Evolutionary conservation across 2,888 invertebrate genomes (phyloP), one percentile per base, ranked within the genome.

Genomic region (Lasioglossum figueresi): DNA sequence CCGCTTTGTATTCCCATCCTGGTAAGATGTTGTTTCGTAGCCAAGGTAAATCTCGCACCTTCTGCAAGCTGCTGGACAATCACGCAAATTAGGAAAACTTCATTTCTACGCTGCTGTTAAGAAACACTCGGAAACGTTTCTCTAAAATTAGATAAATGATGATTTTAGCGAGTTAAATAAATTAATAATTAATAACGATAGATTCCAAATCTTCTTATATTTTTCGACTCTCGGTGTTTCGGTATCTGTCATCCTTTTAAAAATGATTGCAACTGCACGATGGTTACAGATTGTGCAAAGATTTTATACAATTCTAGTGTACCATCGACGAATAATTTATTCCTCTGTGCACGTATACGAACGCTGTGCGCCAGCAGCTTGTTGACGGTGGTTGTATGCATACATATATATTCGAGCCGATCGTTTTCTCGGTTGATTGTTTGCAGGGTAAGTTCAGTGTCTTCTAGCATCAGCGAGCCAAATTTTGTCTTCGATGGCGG

Each of bases 361-460:
- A 10, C 52, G n/a, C 68, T 12, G 23, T 34, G 34, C 23, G 40
- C 40, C 70, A 40, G 70, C 40, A 70, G 23, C 40, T 23, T n/a
- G 12, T 12, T 12, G 23, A 70, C n/a, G n/a, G 23, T 14, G 19
- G 4, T 68, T 70, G 68, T 37, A 68, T n/a, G 63, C 43, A 75
- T n/a, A 71, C 43, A 75, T 71, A 37, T 23, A 56, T 66, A 75
- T 80, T 56, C 76, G 71, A 83, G 71, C 71, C 34, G 31, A 16
- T 63, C 68, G 40, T 83, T 84, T 83, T 34, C 78, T 84, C 59
- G 74, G 76, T 75, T 48, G 59, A 73, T 83, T 79, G 80, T 77
- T 85, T 80, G 85, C 80, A 85, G 80, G 80, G 77, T 84, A 84
- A 79, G 71, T 84, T 84, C 79, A 84, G 84, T 84, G 84, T 84